Base-by-base conservation (phyloP, 37 sponge, comb jelly and placozoan genomes). In the Haliclona indistincta region DNA sequence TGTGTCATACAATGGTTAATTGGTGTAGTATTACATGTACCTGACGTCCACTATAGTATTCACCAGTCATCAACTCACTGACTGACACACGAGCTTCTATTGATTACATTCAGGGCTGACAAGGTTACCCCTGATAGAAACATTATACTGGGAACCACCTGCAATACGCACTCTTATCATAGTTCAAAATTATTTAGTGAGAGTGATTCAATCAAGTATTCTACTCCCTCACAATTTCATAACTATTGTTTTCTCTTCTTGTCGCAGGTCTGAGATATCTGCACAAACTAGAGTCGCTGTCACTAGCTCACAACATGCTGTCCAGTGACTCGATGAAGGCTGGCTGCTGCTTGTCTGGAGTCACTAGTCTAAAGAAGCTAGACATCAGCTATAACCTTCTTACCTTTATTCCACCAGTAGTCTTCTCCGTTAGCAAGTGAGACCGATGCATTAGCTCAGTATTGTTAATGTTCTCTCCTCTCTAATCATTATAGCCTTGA, bases 231-330 rank as follows among this genome's bases (percentile, higher is more conserved):
- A 17, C 49, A 17, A 8, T 47, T 47, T 13, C 49, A 8, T 47
- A 47, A 8, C 13, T 47, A 17, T 13, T 13, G 8, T 13, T 47
- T 47, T 13, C 49, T 47, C 49, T 47, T 47, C n/a, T n/a, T n/a
- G n/a, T n/a, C 60, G 11, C 69, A 79, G 80, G 80, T 36, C 38
- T 79, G 13, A 8, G 54, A 20, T 1, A 10, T 4, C 43, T 79
- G 36, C 43, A 37, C 2, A 33, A 38, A 41, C 43, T 79, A 70
- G 80, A 79, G 42, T 43, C 70, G 33, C 56, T 79, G 0, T 79
- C 80, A n/a, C 44, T 82, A 17, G 74, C 83, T 55, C 83, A 82
- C 36, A 82, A 82, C 41, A 26, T 74, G 37, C 38, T 82, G 20
- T 39, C 75, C 3, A 22, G 32, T 63, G 68, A 74, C 19, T 65